Conservation (phyloP, 2,113 vertebrate species). For the Rhipidura dahli region DNA sequence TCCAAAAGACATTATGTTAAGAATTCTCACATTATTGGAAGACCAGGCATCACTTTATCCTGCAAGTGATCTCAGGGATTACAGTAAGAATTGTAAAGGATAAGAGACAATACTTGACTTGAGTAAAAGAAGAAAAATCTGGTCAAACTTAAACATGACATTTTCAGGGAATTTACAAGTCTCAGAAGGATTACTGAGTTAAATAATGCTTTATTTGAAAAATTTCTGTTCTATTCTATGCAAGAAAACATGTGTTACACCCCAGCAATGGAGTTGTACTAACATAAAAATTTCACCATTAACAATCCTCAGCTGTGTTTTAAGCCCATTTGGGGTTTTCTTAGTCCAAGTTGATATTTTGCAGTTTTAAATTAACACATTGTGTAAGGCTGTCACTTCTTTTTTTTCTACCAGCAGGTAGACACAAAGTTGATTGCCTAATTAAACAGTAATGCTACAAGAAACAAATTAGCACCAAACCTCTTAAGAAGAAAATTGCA, state of each 20-base stretch:
- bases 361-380: constrained; percentile 24
- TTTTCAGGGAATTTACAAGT: neutral
- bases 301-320: neutral
- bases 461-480: constrained; percentile 17
- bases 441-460: constrained; percentile 10
- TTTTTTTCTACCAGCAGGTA: neutral
- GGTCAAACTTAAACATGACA: neutral
- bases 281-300: neutral
- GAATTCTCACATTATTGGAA: neutral
- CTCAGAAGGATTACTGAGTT: neutral
- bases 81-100: neutral
- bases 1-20: neutral
- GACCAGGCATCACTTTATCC: neutral
- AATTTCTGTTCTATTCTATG: neutral
- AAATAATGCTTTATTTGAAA: neutral
- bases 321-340: neutral
- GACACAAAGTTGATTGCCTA: constrained; percentile 11
- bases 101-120: neutral
- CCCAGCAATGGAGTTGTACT: neutral
- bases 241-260: neutral
- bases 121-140: neutral
- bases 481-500: constrained; percentile 7
- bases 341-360: neutral
- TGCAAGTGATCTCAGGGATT: neutral
- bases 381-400: neutral